These are phyloP conservation scores for Zaprionus ghesquierei DNA, from an alignment of 1,140 invertebrate genomes.

Conservation along the genomic window DNA sequence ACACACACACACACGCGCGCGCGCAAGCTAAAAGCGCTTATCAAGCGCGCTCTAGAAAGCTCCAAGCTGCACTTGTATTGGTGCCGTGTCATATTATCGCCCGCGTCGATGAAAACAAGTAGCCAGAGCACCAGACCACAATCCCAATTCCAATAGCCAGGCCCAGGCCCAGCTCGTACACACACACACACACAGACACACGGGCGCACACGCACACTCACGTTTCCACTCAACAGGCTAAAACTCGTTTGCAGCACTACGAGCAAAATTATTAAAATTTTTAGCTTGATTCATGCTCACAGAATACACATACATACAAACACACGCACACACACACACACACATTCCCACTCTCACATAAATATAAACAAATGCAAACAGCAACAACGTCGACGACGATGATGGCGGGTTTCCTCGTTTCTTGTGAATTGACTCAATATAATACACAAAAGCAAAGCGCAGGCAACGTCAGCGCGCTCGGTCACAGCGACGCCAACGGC, in stretches of 20 bases:
- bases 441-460: conserved; percentile 52
- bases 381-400: conserved; percentile 31
- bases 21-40: conserved; percentile 47
- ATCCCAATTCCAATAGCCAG: conserved; percentile 17
- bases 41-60: conserved; percentile 69
- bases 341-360: conserved; percentile 28
- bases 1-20: not conserved
- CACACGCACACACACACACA: conserved; percentile 14
- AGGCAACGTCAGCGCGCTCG: conserved; percentile 35
- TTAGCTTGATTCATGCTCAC: conserved; percentile 76
- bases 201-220: conserved; percentile 3
- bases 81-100: conserved; percentile 57
- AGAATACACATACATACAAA: not conserved
- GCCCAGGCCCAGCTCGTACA: conserved; percentile 34
- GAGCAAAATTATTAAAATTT: conserved; percentile 79
- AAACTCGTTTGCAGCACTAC: conserved; percentile 63
- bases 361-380: conserved; percentile 50
- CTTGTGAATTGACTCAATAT: conserved; percentile 78
- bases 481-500: conserved; percentile 28
- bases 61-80: conserved; percentile 46
- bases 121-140: conserved; percentile 17
- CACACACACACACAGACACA: conserved; percentile 15
- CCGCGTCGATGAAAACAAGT: conserved; percentile 65
- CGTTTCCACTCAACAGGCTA: conserved; percentile 64
- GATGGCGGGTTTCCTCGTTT: conserved; percentile 79